Conservation (phyloP, 1,140 invertebrate species). For the Drosophila hydei region DNA sequence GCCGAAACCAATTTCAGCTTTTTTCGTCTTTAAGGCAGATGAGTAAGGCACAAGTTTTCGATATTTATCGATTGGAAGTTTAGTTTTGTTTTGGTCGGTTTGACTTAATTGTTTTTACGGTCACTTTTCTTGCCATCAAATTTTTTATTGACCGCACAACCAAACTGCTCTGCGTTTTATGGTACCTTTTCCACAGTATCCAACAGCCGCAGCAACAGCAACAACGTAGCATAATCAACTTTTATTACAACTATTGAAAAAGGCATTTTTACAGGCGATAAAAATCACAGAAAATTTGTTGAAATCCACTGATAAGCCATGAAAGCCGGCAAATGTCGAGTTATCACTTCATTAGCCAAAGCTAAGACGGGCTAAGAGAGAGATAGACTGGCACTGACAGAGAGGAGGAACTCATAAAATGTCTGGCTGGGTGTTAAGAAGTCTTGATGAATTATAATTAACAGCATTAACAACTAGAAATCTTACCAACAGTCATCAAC, state of each 20-base stretch:
- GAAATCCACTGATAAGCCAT: slow-evolving; percentile 48
- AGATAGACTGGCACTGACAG: too few relatives aligned
- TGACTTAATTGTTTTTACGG: slow-evolving; percentile 72
- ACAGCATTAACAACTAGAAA: not conserved
- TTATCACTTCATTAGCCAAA: slow-evolving; percentile 72
- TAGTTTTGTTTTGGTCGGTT: too few relatives aligned
- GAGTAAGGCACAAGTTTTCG: slow-evolving; percentile 17
- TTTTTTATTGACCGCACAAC: slow-evolving; percentile 72
- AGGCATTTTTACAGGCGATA: slow-evolving; percentile 58
- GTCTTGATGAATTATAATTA: slow-evolving; percentile 20
- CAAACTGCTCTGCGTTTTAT: slow-evolving; percentile 79
- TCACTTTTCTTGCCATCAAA: slow-evolving; percentile 63
- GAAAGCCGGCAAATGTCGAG: slow-evolving; percentile 27
- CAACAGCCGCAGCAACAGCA: not conserved
- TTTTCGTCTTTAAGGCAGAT: slow-evolving; percentile 18
- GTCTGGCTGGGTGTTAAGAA: not conserved
- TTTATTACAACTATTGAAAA: slow-evolving; percentile 63
- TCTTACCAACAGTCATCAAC: not conserved
- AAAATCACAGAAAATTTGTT: slow-evolving; percentile 76
- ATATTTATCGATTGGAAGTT: slow-evolving; percentile 10
- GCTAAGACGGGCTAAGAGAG: slow-evolving; percentile 1
- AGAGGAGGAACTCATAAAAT: not conserved
- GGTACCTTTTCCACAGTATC: slow-evolving; percentile 38
- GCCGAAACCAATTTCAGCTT: slow-evolving; percentile 5
- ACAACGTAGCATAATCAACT: slow-evolving; percentile 32